phyloP scores from a whole-genome alignment of 2,113 vertebrate genomes.

The Cercocebus atys region DNA sequence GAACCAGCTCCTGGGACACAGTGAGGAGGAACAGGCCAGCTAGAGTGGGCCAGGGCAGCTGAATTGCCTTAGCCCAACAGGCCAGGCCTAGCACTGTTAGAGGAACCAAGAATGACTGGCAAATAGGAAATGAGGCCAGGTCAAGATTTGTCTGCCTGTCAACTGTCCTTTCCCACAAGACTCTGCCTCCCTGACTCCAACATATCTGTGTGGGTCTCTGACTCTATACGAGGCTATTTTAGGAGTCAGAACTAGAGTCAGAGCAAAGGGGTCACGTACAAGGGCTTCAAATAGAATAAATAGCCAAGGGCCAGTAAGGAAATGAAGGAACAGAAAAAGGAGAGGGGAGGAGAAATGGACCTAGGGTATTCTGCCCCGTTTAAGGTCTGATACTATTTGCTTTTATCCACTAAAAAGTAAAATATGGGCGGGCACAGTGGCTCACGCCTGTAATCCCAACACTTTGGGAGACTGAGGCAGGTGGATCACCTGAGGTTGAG shows the following conservation, averaged over 20 bases:
- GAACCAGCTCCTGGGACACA: neutral
- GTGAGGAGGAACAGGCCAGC: neutral
- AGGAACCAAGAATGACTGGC: neutral
- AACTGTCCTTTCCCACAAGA: neutral
- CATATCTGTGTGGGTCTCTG: neutral
- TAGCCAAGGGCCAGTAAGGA: neutral
- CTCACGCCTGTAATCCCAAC: no score
- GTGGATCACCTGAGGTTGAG: no score
- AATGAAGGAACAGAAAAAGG: neutral
- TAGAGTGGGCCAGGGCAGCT: neutral
- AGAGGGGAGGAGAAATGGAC: neutral
- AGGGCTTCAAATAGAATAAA: neutral
- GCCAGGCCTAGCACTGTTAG: neutral
- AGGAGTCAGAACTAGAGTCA: neutral
- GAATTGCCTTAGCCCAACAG: neutral
- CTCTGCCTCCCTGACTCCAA: neutral
- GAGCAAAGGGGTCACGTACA: neutral
- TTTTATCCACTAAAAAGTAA: neutral
- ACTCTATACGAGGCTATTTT: rapidly evolving
- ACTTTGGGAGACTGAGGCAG: no score
- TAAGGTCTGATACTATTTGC: neutral
- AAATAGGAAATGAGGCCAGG: no score
- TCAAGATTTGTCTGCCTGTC: neutral
- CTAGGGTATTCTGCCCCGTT: neutral
- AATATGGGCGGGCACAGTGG: neutral